Percentiles rank a stretch among this genome's conserved stretches.
These are phyloP conservation scores for Netelia virgata DNA, from an alignment of 2,888 invertebrate species.

Conservation along the genomic window DNA sequence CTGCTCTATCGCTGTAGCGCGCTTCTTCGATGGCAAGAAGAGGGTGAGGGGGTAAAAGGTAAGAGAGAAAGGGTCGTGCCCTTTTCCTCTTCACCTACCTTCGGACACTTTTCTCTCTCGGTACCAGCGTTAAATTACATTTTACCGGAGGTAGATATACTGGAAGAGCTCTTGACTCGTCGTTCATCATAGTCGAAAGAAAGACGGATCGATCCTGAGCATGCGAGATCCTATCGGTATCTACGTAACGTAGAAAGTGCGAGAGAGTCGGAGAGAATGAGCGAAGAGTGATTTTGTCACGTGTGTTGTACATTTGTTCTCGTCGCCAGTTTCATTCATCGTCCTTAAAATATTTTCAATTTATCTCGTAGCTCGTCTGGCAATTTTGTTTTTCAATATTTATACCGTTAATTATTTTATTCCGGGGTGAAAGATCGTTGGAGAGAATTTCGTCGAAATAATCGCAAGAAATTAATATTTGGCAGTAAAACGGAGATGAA, in stretches of 20 bases:
- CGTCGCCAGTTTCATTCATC: slow-evolving; percentile 19
- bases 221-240: not conserved
- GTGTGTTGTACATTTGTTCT: slow-evolving; percentile 15
- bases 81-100: not conserved
- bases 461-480: too few relatives aligned
- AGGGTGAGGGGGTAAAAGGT: too few relatives aligned
- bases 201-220: slow-evolving; percentile 29
- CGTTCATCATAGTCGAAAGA: slow-evolving; percentile 40
- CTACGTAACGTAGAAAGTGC: not conserved
- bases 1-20: slow-evolving; percentile 35
- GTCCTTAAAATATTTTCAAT: slow-evolving; percentile 7
- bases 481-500: too few relatives aligned
- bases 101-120: slow-evolving; percentile 37
- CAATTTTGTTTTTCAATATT: slow-evolving; percentile 2
- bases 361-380: not conserved
- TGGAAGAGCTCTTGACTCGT: slow-evolving; percentile 49
- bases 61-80: slow-evolving; percentile 11
- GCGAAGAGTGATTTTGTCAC: slow-evolving; percentile 26
- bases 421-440: not conserved
- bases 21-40: not conserved
- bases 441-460: too few relatives aligned
- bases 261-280: not conserved
- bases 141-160: slow-evolving; percentile 61
- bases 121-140: slow-evolving; percentile 67
- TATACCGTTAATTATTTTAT: not conserved